Conservation (phyloP, 2,113 vertebrate genomes). For the Thinocorus orbignyianus region DNA sequence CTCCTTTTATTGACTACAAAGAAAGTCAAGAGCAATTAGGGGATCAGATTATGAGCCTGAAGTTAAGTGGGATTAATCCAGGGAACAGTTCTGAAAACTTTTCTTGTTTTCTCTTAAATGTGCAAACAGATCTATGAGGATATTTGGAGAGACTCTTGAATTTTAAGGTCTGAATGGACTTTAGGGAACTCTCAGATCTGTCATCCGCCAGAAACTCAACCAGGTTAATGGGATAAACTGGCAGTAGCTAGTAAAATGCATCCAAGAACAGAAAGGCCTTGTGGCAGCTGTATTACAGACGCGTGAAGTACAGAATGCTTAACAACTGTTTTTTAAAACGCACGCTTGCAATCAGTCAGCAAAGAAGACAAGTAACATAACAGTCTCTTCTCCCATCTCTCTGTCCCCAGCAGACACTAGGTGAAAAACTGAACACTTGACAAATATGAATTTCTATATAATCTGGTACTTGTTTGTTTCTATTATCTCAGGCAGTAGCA, state of each 20-base stretch:
- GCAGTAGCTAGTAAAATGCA: neutral
- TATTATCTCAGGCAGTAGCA: neutral
- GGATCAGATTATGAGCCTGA: neutral
- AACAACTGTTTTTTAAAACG: neutral
- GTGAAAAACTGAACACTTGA: neutral
- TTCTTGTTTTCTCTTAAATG: neutral
- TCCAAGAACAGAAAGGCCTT: neutral
- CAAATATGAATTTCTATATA: neutral
- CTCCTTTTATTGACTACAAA: neutral
- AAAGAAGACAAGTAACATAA: neutral
- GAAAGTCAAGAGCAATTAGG: neutral
- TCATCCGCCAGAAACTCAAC: neutral
- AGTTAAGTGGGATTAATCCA: neutral
- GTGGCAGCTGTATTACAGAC: neutral
- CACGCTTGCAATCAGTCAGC: accelerated
- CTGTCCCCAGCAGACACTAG: neutral
- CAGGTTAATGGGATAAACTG: neutral
- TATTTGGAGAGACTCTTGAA: neutral
- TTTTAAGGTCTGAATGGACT: neutral
- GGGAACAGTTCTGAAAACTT: neutral
- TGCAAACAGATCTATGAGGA: accelerated
- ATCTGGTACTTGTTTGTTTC: neutral
- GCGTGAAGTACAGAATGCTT: neutral
- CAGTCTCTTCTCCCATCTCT: neutral
- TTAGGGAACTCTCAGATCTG: neutral